Percentiles rank a stretch among this genome's conserved stretches.
phyloP scores from a whole-genome alignment of 2,113 vertebrate genomes.

The Todiramphus saurophagus region DNA sequence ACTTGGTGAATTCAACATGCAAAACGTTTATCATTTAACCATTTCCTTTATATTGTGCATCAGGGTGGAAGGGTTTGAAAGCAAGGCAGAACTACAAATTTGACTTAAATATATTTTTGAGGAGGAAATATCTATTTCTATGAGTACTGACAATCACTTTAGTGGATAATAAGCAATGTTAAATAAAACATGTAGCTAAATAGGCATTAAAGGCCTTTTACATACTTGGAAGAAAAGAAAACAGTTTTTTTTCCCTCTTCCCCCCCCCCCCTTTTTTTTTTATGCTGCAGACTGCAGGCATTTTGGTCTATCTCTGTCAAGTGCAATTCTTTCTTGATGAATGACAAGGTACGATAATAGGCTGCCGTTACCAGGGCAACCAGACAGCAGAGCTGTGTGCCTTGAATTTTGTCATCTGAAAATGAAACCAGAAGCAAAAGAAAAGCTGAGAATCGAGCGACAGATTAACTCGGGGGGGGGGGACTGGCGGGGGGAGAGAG shows the following conservation, averaged over 20 bases:
- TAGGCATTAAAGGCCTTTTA: constrained; percentile 76
- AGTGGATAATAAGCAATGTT: constrained; percentile 71
- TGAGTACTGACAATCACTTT: constrained; percentile 57
- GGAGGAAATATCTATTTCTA: constrained; percentile 58
- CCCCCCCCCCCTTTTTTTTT: neutral
- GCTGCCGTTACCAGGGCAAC: constrained; percentile 93
- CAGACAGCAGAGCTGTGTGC: constrained; percentile 91
- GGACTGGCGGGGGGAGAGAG: neutral
- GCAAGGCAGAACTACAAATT: constrained; percentile 49
- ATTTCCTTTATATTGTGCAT: constrained; percentile 50
- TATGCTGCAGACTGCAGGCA: constrained; percentile 77
- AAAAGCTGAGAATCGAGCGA: constrained; percentile 82
- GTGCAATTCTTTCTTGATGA: constrained; percentile 96
- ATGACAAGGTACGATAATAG: constrained; percentile 99
- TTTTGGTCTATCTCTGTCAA: constrained; percentile 86
- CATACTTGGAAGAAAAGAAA: constrained; percentile 76
- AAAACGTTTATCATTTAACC: constrained; percentile 57
- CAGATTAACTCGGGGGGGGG: constrained; percentile 70
- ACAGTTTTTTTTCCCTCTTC: neutral
- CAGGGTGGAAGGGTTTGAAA: neutral
- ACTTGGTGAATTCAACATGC: neutral
- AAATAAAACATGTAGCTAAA: constrained; percentile 77
- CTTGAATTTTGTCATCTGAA: constrained; percentile 86
- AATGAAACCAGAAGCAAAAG: constrained; percentile 91
- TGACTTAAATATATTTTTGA: constrained; percentile 56